Conservation (phyloP, 2,113 vertebrate genomes). For the Phalacrocorax aristotelis region DNA sequence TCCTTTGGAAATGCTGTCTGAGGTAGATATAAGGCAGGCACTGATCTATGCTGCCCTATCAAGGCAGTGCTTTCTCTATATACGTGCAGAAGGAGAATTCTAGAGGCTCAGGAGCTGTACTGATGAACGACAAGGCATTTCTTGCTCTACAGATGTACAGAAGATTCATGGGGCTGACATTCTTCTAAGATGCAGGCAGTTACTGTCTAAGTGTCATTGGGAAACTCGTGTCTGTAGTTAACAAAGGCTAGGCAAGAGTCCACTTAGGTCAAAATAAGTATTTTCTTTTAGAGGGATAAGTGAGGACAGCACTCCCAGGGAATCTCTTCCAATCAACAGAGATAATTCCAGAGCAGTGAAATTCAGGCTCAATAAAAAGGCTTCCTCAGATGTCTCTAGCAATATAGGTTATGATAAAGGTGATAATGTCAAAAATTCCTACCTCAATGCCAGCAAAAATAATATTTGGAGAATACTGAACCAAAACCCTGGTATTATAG, state of each 20-base stretch:
- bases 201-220: not conserved
- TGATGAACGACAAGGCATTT: not conserved
- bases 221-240: not conserved
- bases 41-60: not conserved
- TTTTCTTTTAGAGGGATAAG: not conserved
- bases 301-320: not conserved
- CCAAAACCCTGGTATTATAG: conserved; percentile 88
- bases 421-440: not conserved
- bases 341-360: not conserved
- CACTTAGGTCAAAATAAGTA: not conserved
- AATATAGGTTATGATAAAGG: not conserved
- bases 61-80: not conserved
- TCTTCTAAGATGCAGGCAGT: not conserved
- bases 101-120: not conserved
- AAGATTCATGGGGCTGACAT: not conserved
- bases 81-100: not conserved
- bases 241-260: not conserved
- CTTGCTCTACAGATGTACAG: not conserved
- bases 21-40: not conserved
- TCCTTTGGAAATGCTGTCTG: not conserved
- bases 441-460: conserved; percentile 93
- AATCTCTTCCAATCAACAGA: not conserved
- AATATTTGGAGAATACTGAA: conserved; percentile 88
- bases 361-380: not conserved
- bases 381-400: not conserved